Evolutionary conservation across 92 coral and sea anemone genomes (phyloP).

Genomic region (Phenganax subtilis): DNA sequence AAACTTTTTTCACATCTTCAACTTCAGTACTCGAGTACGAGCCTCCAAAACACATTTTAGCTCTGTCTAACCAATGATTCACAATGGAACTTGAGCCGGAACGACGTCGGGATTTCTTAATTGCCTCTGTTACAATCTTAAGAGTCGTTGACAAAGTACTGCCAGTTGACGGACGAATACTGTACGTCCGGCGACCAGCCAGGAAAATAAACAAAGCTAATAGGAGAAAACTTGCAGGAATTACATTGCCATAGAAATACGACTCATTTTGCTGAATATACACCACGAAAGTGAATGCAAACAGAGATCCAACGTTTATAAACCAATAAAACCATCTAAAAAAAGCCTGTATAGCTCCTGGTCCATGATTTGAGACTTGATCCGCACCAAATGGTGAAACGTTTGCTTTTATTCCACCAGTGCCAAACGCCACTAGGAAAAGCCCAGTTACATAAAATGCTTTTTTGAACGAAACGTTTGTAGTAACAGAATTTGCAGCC

Average conservation of each 20-base stretch:
- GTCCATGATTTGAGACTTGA: slow-evolving; percentile 73
- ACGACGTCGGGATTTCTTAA: slow-evolving; percentile 33
- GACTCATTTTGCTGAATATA: slow-evolving; percentile 60
- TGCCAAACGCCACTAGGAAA: slow-evolving; percentile 65
- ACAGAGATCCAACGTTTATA: slow-evolving; percentile 76
- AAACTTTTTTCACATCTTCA: slow-evolving; percentile 77
- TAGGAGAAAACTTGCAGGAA: slow-evolving; percentile 64
- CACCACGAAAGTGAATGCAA: slow-evolving; percentile 72
- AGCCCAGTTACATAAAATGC: slow-evolving; percentile 56
- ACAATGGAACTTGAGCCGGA: slow-evolving; percentile 11
- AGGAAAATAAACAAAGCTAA: slow-evolving; percentile 59
- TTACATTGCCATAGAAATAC: slow-evolving; percentile 66
- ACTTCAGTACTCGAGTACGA: slow-evolving; percentile 57
- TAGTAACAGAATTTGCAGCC: background rate
- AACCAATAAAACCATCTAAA: slow-evolving; percentile 98
- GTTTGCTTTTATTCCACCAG: slow-evolving; percentile 93
- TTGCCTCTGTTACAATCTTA: slow-evolving; percentile 54
- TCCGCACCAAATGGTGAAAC: slow-evolving; percentile 98
- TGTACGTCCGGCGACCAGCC: slow-evolving; percentile 59
- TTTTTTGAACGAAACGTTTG: slow-evolving; percentile 13
- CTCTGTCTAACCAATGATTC: slow-evolving; percentile 68
- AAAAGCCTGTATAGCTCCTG: slow-evolving; percentile 65
- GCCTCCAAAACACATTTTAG: slow-evolving; percentile 70
- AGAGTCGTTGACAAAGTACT: slow-evolving; percentile 65
- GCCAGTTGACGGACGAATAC: slow-evolving; percentile 67